Base-by-base conservation (phyloP, 2,888 invertebrate species). In the Tetheella fluctuosa region DNA sequence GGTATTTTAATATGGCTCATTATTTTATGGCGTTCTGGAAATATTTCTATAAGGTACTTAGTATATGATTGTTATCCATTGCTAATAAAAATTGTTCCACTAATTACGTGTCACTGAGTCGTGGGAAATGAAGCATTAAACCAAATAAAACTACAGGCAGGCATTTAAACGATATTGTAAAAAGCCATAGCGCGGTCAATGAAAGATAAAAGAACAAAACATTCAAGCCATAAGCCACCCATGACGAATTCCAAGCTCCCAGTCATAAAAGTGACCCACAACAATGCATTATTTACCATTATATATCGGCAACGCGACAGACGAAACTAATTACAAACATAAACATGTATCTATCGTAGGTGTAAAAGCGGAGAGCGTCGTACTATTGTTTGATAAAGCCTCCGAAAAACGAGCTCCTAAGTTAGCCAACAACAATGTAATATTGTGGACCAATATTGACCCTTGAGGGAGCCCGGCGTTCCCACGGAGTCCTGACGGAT, bases 211-310 rank as follows among this genome's bases (percentile, higher is more conserved):
- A 12, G 17, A 28, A 71, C 68, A 70, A 71, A 69, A 64, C 69
- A 63, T 65, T 74, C 73, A 76, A 80, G 77, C 70, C 77, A 74
- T 80, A 78, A 82, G 82, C 92, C 92, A 91, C 92, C 92, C 91
- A 91, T 90, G 91, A 82, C 80, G 91, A 87, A 88, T 84, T 75
- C 84, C 84, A 79, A 79, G 76, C 83, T 77, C 70, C 76, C 78
- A 81, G 85, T 83, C 89, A 88, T 91, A 90, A 91, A 91, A 91
- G 78, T 88, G 86, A 85, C 83, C 88, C 86, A 86, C 91, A 89
- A 92, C 91, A 89, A 90, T 89, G 86, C 89, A 90, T 91, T 91
- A 93, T 92, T 90, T 91, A 92, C 90, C 88, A 92, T 91, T 89
- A 91, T 90, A 86, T 89, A 90, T 90, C 90, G 88, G 86, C 88